Base-by-base conservation (phyloP, 2,113 vertebrate genomes). In the Gadus macrocephalus region DNA sequence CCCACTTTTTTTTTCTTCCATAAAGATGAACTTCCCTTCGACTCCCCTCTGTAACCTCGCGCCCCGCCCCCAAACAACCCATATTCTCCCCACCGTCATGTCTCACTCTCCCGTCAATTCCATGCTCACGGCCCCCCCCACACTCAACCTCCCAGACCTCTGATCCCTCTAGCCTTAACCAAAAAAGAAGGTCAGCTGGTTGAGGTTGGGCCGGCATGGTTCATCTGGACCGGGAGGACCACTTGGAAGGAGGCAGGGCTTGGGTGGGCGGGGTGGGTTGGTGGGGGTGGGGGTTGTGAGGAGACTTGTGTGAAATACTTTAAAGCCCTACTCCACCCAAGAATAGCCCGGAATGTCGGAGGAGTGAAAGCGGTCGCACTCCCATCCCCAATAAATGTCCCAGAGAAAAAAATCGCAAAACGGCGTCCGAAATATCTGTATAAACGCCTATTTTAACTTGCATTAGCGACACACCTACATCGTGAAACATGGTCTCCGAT, bases 41-140 rank as follows among this genome's bases (percentile, higher is more conserved):
- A 19, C 68, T 70, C 69, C 59, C 31, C 31, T 15, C 62, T 12
- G 12, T 55, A 35, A n/a, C 65, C 53, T 11, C 65, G 20, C 66
- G 15, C 56, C 28, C 67, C 64, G 1, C 20, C 14, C 53, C 19
- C 63, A 53, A 66, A 27, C 49, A 25, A 19, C 15, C 22, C 27
- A 69, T 1, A 16, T 61, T 61, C 75, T 80, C 76, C 75, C 55
- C 15, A 84, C 62, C 72, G 75, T 76, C 67, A 80, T 84, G 76
- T 66, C 78, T 83, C 82, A 77, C 74, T 85, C 81, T 78, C 68
- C 72, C 74, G 73, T 85, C 83, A 86, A 82, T 60, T 81, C 72
- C 68, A 31, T 69, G 60, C 70, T 64, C 53, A 53, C 60, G 68
- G 3, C 68, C 3, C 16, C 28, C 6, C 3, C 14, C 35, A 22